These are phyloP conservation scores for Drosophila pseudoananassae DNA, from an alignment of 1,140 invertebrate genomes.

Conservation along the genomic window DNA sequence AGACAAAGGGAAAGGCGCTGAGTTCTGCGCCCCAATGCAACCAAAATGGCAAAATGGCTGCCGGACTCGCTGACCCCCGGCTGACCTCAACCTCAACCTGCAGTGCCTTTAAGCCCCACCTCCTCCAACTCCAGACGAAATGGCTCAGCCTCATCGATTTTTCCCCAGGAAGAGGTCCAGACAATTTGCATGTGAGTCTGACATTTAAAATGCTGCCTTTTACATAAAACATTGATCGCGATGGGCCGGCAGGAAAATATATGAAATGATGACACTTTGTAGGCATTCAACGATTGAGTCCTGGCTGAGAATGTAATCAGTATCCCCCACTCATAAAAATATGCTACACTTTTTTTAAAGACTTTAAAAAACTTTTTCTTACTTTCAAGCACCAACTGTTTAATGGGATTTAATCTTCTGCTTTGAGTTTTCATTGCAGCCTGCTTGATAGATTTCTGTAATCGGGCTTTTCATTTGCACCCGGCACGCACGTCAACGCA, in stretches of 20 bases:
- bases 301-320: no score
- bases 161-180: constrained; percentile 38
- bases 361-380: not conserved
- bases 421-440: constrained; percentile 23
- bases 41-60: constrained; percentile 70
- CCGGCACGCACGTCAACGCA: constrained; percentile 48
- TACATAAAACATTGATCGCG: constrained; percentile 75
- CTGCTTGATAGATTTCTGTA: constrained; percentile 61
- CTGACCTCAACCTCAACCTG: constrained; percentile 19
- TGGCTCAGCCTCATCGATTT: constrained; percentile 57
- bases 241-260: constrained; percentile 52
- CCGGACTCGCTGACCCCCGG: constrained; percentile 29
- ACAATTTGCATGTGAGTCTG: constrained; percentile 44
- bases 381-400: not conserved
- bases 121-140: constrained; percentile 8
- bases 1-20: constrained; percentile 75
- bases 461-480: constrained; percentile 53
- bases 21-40: constrained; percentile 24
- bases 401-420: constrained; percentile 8
- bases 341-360: constrained; percentile 16
- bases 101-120: constrained; percentile 47
- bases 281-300: constrained; percentile 26
- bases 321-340: constrained; percentile 34
- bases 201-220: constrained; percentile 60
- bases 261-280: constrained; percentile 30